Evolutionary conservation across 1,140 invertebrate genomes (phyloP).

Genomic region (Aphaenogaster rudis): DNA sequence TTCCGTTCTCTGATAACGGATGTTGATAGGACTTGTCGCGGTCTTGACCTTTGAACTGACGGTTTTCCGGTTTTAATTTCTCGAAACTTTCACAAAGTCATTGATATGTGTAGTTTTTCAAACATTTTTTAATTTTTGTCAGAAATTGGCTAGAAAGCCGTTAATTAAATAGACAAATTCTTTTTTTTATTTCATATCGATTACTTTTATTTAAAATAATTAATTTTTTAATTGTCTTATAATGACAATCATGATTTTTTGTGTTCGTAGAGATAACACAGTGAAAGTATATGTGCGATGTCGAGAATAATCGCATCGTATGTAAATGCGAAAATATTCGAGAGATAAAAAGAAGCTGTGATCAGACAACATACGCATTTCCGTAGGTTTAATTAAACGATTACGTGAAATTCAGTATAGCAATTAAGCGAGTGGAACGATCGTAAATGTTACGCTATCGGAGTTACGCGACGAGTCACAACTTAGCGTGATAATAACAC

Average conservation of each 20-base stretch:
- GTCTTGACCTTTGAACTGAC: neutral
- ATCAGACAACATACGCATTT: neutral
- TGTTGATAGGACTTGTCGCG: neutral
- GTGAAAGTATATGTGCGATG: neutral
- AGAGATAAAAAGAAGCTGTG: neutral
- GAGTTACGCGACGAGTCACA: conserved; percentile 30
- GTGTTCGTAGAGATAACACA: conserved; percentile 9
- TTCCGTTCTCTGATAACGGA: conserved; percentile 72
- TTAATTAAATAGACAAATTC: neutral
- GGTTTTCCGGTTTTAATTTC: conserved; percentile 15
- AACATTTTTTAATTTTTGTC: neutral
- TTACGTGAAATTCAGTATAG: conserved; percentile 33
- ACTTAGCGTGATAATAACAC: conserved; percentile 44
- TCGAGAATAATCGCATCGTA: neutral
- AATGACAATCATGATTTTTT: neutral
- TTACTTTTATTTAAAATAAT: neutral
- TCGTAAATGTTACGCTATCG: conserved; percentile 41
- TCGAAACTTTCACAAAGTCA: conserved; percentile 13
- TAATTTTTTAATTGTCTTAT: neutral
- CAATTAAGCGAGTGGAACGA: conserved; percentile 35
- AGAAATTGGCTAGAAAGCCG: neutral
- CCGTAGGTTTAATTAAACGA: conserved; percentile 8
- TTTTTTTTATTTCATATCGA: neutral
- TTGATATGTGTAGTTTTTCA: neutral
- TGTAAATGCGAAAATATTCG: neutral